These are phyloP conservation scores for Chymomyza costata DNA, from an alignment of 1,140 invertebrate genomes.

Conservation along the genomic window DNA sequence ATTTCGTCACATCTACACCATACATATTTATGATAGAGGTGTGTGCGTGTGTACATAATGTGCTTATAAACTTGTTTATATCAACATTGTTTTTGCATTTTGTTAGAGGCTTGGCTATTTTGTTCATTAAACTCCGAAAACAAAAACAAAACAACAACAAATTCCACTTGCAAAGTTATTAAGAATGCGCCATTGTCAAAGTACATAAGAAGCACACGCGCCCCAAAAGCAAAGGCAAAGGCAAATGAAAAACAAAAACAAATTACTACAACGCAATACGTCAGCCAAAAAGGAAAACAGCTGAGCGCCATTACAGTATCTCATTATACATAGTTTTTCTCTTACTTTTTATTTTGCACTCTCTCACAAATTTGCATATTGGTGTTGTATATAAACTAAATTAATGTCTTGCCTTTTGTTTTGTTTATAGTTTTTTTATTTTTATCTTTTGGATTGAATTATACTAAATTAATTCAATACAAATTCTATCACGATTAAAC, in stretches of 20 bases:
- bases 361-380: no score
- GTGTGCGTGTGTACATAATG: constrained; percentile 26
- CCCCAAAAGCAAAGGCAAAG: not conserved
- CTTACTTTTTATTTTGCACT: no score
- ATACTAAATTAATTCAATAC: constrained; percentile 15
- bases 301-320: no score
- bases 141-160: constrained; percentile 31
- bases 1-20: no score
- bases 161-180: constrained; percentile 46
- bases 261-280: no score
- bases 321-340: no score
- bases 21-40: no score
- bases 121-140: no score
- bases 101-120: constrained; percentile 52
- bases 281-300: no score
- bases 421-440: constrained; percentile 21
- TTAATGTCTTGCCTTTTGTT: constrained; percentile 23
- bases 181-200: constrained; percentile 63
- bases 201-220: constrained; percentile 28
- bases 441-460: constrained; percentile 20
- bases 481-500: constrained; percentile 20
- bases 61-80: constrained; percentile 40
- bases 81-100: constrained; percentile 19
- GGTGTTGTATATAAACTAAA: no score
- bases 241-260: no score